Evolutionary conservation across 2,797 vertebrate genomes (phyloP).

Genomic region (Micrastur ruficollis): DNA sequence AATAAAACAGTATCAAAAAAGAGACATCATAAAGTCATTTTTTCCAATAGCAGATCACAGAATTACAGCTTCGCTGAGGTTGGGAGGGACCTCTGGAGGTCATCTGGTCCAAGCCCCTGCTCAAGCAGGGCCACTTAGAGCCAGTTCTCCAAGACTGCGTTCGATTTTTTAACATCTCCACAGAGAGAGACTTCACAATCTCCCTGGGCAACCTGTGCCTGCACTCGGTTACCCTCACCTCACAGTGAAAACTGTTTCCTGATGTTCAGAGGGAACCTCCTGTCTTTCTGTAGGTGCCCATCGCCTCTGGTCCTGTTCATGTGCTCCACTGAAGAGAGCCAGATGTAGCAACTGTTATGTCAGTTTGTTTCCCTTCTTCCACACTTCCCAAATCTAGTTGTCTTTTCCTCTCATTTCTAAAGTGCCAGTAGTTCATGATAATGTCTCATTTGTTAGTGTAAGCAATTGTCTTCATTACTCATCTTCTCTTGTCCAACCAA

Average conservation of each 20-base stretch:
- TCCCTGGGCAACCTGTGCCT: not conserved
- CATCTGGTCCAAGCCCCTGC: not conserved
- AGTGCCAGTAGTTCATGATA: not conserved
- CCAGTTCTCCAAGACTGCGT: rapidly evolving
- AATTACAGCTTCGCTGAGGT: not conserved
- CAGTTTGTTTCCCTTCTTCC: not conserved
- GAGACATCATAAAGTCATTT: not conserved
- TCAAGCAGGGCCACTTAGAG: not conserved
- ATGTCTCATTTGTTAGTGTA: not conserved
- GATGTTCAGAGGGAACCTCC: not conserved
- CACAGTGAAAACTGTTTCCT: not conserved
- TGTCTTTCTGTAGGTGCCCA: not conserved
- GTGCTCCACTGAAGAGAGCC: not conserved
- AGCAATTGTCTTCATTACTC: not conserved
- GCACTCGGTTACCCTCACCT: not conserved
- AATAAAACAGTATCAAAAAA: not conserved
- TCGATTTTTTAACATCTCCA: not conserved
- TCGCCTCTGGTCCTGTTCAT: not conserved
- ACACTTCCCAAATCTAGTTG: not conserved
- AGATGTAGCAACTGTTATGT: not conserved
- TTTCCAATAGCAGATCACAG: not conserved
- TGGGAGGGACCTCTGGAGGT: not conserved
- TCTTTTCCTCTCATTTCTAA: not conserved
- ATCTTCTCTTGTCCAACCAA: not conserved
- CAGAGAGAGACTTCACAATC: not conserved